Evolutionary conservation across 2,113 vertebrate genomes (phyloP).

Genomic region (Istiophorus platypterus): DNA sequence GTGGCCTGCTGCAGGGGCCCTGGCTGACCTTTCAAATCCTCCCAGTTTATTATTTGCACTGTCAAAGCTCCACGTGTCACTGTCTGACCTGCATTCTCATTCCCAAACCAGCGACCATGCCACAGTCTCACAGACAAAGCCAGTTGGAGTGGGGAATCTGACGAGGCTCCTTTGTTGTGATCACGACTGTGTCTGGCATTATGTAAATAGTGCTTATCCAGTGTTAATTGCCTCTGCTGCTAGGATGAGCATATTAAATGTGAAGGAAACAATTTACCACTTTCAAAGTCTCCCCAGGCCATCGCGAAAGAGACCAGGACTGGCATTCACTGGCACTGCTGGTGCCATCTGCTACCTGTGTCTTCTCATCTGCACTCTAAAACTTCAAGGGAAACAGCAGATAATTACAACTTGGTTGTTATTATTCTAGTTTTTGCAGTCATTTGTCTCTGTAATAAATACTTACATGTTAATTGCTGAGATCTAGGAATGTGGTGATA

Average conservation of each 20-base stretch:
- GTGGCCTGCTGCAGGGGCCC: constrained; percentile 64
- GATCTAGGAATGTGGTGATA: background rate
- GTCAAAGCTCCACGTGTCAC: constrained; percentile 57
- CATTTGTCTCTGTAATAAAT: constrained; percentile 6
- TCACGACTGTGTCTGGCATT: constrained; percentile 64
- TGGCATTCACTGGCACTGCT: constrained; percentile 2
- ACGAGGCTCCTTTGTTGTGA: constrained; percentile 71
- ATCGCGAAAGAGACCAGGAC: constrained; percentile 25
- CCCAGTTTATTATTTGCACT: constrained; percentile 69
- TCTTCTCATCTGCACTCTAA: constrained; percentile 17
- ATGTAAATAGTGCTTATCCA: constrained; percentile 81
- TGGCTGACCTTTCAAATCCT: constrained; percentile 67
- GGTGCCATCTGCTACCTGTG: constrained; percentile 48
- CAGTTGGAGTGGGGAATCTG: constrained; percentile 14
- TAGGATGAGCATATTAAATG: constrained; percentile 67
- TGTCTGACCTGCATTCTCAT: constrained; percentile 57
- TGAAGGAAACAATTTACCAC: constrained; percentile 54
- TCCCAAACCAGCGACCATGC: constrained; percentile 35
- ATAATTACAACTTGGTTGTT: constrained; percentile 14
- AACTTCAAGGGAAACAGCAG: background rate
- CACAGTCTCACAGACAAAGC: constrained; percentile 57
- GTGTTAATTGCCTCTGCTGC: constrained; percentile 79
- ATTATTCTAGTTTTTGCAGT: background rate
- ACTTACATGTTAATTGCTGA: background rate
- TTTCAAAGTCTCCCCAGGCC: constrained; percentile 55